Evolutionary conservation across 1,140 invertebrate species (phyloP).

Genomic region (Adoxophyes honmai): DNA sequence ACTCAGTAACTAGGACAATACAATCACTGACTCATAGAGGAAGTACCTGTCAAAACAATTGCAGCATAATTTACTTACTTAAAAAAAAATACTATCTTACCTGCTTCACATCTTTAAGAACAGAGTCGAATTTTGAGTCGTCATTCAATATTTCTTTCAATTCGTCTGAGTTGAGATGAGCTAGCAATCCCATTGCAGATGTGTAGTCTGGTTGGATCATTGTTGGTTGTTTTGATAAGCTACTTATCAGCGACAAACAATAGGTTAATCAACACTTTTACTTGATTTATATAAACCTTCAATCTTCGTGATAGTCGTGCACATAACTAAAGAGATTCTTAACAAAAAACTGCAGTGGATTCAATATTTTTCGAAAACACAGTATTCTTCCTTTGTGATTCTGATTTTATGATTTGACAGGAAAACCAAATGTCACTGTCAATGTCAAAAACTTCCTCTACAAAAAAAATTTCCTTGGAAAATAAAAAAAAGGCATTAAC

Average conservation of each 20-base stretch:
- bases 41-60: constrained; percentile 6
- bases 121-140: constrained; percentile 88
- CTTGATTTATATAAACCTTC: background rate
- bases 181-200: constrained; percentile 63
- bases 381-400: too few relatives aligned
- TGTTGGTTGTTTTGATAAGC: constrained; percentile 23
- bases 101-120: constrained; percentile 88
- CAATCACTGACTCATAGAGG: constrained; percentile 6
- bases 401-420: too few relatives aligned
- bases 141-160: constrained; percentile 90
- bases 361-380: too few relatives aligned
- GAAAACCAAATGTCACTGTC: too few relatives aligned
- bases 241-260: background rate
- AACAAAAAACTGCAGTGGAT: too few relatives aligned
- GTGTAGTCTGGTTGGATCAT: constrained; percentile 74
- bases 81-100: constrained; percentile 61
- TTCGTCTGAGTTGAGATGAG: constrained; percentile 81
- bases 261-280: background rate
- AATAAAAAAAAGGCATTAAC: too few relatives aligned
- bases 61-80: too few relatives aligned
- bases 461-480: too few relatives aligned
- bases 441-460: too few relatives aligned
- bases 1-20: background rate
- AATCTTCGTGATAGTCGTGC: background rate
- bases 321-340: constrained; percentile 1